Percentiles rank a stretch among this genome's conserved stretches.
Evolutionary conservation across 2,888 invertebrate genomes (phyloP).

Genomic region (Candidula unifasciata): DNA sequence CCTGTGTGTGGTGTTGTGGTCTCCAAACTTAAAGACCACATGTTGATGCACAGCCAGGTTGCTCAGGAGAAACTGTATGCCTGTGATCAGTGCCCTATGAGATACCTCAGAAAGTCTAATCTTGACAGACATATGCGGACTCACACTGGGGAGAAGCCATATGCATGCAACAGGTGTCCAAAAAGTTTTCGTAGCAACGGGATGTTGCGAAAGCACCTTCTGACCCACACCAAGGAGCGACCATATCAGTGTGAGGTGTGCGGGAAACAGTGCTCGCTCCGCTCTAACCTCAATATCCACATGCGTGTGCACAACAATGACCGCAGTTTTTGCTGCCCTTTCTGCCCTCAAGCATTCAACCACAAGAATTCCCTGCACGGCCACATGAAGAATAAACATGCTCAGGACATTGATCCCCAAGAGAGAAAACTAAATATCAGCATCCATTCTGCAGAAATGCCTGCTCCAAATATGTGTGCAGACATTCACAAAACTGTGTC

Average conservation of each 20-base stretch:
- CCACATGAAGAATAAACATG: slow-evolving; percentile 47
- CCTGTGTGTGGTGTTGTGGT: slow-evolving; percentile 51
- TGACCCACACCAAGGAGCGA: slow-evolving; percentile 47
- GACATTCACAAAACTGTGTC: slow-evolving; percentile 9
- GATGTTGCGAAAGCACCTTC: slow-evolving; percentile 47
- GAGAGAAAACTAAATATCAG: background rate
- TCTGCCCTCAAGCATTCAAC: slow-evolving; percentile 46
- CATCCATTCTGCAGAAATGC: background rate
- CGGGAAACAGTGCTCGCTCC: slow-evolving; percentile 45
- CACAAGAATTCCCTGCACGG: slow-evolving; percentile 47
- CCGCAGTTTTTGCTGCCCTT: slow-evolving; percentile 28
- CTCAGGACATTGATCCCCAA: slow-evolving; percentile 21
- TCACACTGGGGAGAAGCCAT: slow-evolving; percentile 50
- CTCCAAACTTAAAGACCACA: slow-evolving; percentile 48
- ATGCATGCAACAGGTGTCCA: slow-evolving; percentile 44
- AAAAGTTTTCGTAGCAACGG: slow-evolving; percentile 49
- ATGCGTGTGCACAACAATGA: slow-evolving; percentile 45
- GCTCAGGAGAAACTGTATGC: slow-evolving; percentile 41
- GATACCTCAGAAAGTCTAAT: slow-evolving; percentile 44
- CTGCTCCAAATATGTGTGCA: background rate
- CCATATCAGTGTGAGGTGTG: slow-evolving; percentile 51
- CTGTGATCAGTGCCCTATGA: slow-evolving; percentile 50
- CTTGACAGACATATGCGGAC: slow-evolving; percentile 48
- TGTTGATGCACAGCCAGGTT: slow-evolving; percentile 34
- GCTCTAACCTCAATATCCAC: slow-evolving; percentile 47